phyloP scores from a whole-genome alignment of 2,113 vertebrate species.

The Procapra przewalskii region DNA sequence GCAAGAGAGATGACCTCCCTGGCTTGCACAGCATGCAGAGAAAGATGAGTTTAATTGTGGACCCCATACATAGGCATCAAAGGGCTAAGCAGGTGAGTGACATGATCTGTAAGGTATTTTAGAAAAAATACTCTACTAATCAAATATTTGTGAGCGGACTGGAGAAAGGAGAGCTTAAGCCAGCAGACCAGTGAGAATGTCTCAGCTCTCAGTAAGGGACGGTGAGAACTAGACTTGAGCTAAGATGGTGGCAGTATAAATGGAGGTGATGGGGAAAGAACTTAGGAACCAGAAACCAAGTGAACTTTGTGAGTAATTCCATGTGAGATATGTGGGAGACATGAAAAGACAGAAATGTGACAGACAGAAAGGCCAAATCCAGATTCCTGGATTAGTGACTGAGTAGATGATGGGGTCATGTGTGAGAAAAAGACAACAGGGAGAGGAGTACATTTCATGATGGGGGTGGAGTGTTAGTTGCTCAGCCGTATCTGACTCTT shows the following conservation, averaged over 20 bases:
- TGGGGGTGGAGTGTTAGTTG: background rate
- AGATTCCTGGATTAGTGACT: background rate
- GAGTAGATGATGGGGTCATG: background rate
- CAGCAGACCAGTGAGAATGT: background rate
- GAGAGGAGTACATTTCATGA: background rate
- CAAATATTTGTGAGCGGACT: background rate
- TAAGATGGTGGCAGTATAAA: background rate
- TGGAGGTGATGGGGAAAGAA: background rate
- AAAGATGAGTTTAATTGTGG: background rate
- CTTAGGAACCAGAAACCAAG: background rate
- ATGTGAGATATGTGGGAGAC: background rate
- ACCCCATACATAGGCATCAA: background rate
- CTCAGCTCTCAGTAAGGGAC: background rate
- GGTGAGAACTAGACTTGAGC: background rate
- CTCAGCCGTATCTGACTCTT: background rate
- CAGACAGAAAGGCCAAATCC: background rate
- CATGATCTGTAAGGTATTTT: background rate
- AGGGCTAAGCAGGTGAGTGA: background rate
- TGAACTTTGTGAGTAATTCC: background rate
- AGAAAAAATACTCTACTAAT: background rate
- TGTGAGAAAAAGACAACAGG: background rate
- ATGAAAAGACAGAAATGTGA: background rate
- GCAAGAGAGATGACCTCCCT: background rate
- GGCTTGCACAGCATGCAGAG: background rate
- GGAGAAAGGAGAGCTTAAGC: background rate